Evolutionary conservation across 1,140 invertebrate species (phyloP), one percentile per base, ranked within the genome.

Genomic region (Drosophila dunni): DNA sequence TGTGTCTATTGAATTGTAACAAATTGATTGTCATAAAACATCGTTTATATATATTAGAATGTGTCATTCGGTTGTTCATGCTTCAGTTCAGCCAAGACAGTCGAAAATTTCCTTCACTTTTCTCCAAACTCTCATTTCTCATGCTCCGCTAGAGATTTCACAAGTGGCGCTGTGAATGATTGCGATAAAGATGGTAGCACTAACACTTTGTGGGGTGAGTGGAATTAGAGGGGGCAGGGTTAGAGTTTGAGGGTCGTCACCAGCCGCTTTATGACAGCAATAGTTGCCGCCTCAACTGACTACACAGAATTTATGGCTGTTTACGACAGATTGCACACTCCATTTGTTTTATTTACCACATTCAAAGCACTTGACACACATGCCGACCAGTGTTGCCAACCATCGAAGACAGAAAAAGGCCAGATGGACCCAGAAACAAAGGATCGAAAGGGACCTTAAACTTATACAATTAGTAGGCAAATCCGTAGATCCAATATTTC

Each of bases 11-110:
- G 78, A 84, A 89, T 89, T 89, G 84, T 89, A 89, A 89, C 84
- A 89, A 89, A 89, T 89, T 89, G 84, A 89, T 89, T 89, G 84
- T 89, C 84, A 89, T 89, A 80, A 89, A 89, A 90, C 81, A 89
- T 90, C 84, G 84, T 89, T 89, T 89, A 89, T 89, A 89, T 89
- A 89, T 88, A 89, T 89, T 89, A 89, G 79, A 89, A 89, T 89
- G 84, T 89, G 85, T 81, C 79, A 84, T 84, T 71, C 57, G 81
- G 74, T 68, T 89, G 85, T 90, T 89, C 65, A 89, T 89, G 84
- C 78, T 78, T 83, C 80, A 74, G 60, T 89, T 75, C 77, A 89
- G 65, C 17, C 65, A 75, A 62, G 63, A 64, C 58, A 45, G 44
- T 50, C 67, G 66, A 84, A 83, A 75, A 51, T 57, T 29, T 73